Percentiles rank a stretch among this genome's conserved stretches.
Conservation (phyloP, 2,888 invertebrate species). For the Platycheirus rosarum region DNA sequence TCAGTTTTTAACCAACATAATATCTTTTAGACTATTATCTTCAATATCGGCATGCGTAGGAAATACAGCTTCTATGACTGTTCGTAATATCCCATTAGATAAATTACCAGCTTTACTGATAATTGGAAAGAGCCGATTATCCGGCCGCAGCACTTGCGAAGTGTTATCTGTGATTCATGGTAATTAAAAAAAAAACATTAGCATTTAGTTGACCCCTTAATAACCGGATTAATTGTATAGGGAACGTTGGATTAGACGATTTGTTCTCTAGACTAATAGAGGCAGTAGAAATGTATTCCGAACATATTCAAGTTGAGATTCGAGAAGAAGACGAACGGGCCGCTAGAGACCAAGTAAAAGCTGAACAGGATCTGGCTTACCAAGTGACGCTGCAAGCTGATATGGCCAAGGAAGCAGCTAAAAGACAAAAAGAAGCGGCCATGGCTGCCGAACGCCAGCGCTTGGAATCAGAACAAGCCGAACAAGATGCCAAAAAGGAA, state of each 20-base stretch:
- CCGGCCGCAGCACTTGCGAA: constrained; percentile 91
- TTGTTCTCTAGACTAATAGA: constrained; percentile 93
- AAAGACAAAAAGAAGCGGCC: constrained; percentile 87
- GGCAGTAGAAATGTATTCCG: constrained; percentile 92
- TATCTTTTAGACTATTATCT: constrained; percentile 86
- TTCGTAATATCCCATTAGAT: constrained; percentile 93
- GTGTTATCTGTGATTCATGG: constrained; percentile 95
- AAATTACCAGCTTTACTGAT: constrained; percentile 94
- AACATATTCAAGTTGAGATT: constrained; percentile 90
- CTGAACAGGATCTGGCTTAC: constrained; percentile 97
- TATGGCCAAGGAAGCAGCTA: constrained; percentile 94
- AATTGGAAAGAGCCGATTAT: constrained; percentile 89
- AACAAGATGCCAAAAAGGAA: constrained; percentile 89
- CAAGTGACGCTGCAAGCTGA: constrained; percentile 90
- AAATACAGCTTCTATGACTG: constrained; percentile 91
- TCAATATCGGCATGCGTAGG: constrained; percentile 91
- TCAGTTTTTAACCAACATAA: constrained; percentile 30
- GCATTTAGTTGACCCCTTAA: not conserved
- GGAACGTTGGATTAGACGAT: constrained; percentile 94
- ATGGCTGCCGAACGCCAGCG: constrained; percentile 88
- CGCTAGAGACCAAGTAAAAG: constrained; percentile 93
- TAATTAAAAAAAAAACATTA: constrained; percentile 79
- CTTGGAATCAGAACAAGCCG: constrained; percentile 89
- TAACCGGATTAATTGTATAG: too few species aligned
- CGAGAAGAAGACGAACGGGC: constrained; percentile 94